Percentiles rank a stretch among this genome's conserved stretches.
phyloP scores from a whole-genome alignment of 2,888 invertebrate genomes.

The Machimus atricapillus region DNA sequence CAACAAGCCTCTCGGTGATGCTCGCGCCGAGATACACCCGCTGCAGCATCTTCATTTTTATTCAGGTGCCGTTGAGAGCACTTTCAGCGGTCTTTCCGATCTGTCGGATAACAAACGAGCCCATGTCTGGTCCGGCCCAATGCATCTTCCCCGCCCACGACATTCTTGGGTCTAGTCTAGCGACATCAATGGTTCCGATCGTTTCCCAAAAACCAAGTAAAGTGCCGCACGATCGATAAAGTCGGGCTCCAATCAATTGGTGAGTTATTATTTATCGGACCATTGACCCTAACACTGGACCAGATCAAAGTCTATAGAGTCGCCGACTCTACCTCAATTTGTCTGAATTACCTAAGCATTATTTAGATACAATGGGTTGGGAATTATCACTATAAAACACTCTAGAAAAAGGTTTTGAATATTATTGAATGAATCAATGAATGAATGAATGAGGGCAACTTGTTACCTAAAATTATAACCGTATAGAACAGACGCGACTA shows the following conservation, averaged over 20 bases:
- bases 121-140: background rate
- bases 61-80: background rate
- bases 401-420: too few species aligned
- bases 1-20: background rate
- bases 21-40: background rate
- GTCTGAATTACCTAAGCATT: background rate
- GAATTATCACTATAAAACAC: background rate
- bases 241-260: background rate
- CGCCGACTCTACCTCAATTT: background rate
- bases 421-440: too few species aligned
- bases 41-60: background rate
- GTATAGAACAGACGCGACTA: too few species aligned
- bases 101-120: background rate
- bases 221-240: background rate
- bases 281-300: background rate
- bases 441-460: too few species aligned
- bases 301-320: background rate
- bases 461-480: too few species aligned
- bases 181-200: background rate
- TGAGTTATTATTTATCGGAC: background rate
- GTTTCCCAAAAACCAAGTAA: background rate
- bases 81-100: background rate
- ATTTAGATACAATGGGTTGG: background rate
- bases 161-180: background rate
- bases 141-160: background rate